Evolutionary conservation across 1,140 invertebrate genomes (phyloP).

Genomic region (Holcopasites calliopsidis): DNA sequence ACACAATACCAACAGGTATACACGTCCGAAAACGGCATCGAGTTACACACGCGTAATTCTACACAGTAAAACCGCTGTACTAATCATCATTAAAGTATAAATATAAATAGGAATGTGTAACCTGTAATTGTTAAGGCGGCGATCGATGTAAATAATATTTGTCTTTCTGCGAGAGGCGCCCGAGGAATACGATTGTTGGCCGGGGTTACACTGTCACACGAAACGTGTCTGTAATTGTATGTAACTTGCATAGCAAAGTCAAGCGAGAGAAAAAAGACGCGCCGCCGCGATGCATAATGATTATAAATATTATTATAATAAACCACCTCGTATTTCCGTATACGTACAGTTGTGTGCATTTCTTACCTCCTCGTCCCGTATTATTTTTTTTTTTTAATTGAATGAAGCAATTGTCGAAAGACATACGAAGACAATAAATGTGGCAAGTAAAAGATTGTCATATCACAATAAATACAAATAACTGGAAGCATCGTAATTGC

Average conservation of each 20-base stretch:
- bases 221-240: constrained; percentile 36
- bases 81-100: constrained; percentile 74
- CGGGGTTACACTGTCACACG: constrained; percentile 28
- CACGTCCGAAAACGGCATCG: constrained; percentile 31
- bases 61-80: constrained; percentile 61
- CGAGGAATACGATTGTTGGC: constrained; percentile 48
- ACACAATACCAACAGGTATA: constrained; percentile 34
- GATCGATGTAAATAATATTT: constrained; percentile 75
- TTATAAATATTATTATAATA: constrained; percentile 80
- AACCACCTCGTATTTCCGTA: constrained; percentile 80
- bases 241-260: constrained; percentile 37
- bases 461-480: too few relatives aligned
- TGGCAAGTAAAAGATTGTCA: not conserved
- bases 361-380: constrained; percentile 27
- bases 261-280: constrained; percentile 57
- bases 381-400: not conserved
- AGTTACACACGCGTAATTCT: constrained; percentile 47
- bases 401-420: not conserved
- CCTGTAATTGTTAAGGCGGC: constrained; percentile 71
- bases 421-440: not conserved
- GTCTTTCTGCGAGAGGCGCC: constrained; percentile 47
- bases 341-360: constrained; percentile 53
- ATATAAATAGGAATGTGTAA: constrained; percentile 74
- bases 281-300: constrained; percentile 73
- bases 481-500: not conserved